Evolutionary conservation across 2,888 invertebrate genomes (phyloP).

Genomic region (Thymelicus lineola): DNA sequence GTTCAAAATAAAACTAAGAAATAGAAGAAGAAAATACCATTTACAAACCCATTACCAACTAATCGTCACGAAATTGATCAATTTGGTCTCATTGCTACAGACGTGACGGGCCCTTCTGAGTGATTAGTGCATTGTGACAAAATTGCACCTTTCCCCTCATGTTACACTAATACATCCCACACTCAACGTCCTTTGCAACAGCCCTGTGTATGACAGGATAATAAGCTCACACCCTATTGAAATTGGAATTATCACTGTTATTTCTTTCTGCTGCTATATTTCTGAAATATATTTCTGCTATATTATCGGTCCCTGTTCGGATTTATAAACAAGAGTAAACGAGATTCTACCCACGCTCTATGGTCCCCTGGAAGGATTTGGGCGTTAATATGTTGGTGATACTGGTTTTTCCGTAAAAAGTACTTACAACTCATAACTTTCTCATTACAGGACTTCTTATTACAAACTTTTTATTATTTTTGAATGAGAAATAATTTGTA

Average conservation of each 20-base stretch:
- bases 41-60: constrained; percentile 34
- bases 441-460: no score
- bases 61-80: constrained; percentile 46
- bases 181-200: constrained; percentile 54
- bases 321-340: constrained; percentile 37
- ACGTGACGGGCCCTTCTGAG: constrained; percentile 45
- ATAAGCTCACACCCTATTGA: constrained; percentile 75
- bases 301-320: constrained; percentile 45
- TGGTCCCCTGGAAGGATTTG: no score
- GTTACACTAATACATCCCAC: constrained; percentile 47
- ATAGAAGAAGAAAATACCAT: not conserved
- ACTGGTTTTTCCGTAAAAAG: no score
- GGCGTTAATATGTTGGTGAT: no score
- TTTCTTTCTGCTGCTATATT: constrained; percentile 50
- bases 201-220: constrained; percentile 76
- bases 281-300: constrained; percentile 56
- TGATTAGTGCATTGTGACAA: constrained; percentile 55
- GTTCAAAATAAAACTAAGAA: not conserved
- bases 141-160: constrained; percentile 51
- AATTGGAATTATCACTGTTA: constrained; percentile 66
- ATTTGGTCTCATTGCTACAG: constrained; percentile 43
- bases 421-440: no score
- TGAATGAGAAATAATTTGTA: no score
- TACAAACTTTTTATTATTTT: no score
- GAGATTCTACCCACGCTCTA: constrained; percentile 18